Percentiles rank a stretch among this genome's conserved stretches.
These are phyloP conservation scores for Lasiommata megera DNA, from an alignment of 2,888 invertebrate genomes.

Conservation along the genomic window DNA sequence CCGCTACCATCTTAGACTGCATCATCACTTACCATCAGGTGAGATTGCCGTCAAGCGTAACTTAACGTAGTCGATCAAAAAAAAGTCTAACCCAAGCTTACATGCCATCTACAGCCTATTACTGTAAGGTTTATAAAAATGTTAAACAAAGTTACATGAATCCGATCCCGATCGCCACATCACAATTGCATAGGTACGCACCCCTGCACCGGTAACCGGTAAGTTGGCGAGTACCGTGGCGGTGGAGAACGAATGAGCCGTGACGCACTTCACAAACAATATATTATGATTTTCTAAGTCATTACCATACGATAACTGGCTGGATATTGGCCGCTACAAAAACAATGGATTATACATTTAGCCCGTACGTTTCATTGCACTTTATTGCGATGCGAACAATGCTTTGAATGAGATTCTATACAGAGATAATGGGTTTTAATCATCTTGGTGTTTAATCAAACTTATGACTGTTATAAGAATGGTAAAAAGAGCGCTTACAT, in stretches of 20 bases:
- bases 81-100: no score
- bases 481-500: neutral
- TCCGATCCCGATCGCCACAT: neutral
- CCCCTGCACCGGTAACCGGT: conserved; percentile 38
- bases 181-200: conserved; percentile 28
- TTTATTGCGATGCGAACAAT: conserved; percentile 11
- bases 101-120: no score
- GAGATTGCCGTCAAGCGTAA: no score
- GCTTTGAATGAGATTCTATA: conserved; percentile 2
- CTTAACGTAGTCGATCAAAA: no score
- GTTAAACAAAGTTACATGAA: neutral
- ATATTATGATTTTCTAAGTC: conserved; percentile 29
- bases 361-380: conserved; percentile 12
- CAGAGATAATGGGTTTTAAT: conserved; percentile 10
- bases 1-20: no score
- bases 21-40: no score
- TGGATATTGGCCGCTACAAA: conserved; percentile 20
- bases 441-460: conserved; percentile 3
- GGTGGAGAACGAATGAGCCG: conserved; percentile 44
- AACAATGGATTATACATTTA: conserved; percentile 26
- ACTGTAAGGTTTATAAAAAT: no score
- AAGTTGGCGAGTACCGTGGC: conserved; percentile 45
- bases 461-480: neutral
- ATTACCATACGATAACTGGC: conserved; percentile 49
- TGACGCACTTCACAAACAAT: conserved; percentile 49